Conservation (phyloP, 2,113 vertebrate genomes). For the Tympanuchus pallidicinctus region DNA sequence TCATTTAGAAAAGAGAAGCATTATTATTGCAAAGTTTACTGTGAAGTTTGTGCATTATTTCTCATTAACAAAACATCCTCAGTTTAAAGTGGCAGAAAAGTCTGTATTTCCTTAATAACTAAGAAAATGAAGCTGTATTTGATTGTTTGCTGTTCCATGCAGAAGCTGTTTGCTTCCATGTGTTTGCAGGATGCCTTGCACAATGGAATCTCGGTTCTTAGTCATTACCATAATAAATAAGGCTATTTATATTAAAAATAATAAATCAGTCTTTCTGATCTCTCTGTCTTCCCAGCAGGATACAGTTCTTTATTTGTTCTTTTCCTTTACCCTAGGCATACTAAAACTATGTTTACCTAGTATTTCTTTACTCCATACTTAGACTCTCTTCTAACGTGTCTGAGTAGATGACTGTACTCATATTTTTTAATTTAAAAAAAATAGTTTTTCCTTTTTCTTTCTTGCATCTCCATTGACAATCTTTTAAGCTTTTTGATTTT, state of each 20-base stretch:
- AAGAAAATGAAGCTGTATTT: neutral
- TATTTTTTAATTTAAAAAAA: neutral
- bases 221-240: neutral
- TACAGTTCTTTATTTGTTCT: neutral
- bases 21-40: neutral
- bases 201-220: neutral
- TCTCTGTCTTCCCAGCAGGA: neutral
- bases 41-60: neutral
- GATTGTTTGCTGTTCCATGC: neutral
- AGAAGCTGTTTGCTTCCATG: neutral
- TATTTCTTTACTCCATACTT: neutral
- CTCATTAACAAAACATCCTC: neutral
- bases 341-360: neutral
- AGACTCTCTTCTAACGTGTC: neutral
- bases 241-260: conserved; percentile 26
- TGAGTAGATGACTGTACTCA: neutral
- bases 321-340: neutral
- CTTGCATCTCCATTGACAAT: neutral
- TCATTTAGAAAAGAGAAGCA: neutral
- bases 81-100: neutral
- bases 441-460: neutral
- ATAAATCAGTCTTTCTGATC: neutral
- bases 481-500: neutral
- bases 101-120: neutral
- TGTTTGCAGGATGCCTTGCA: neutral